Evolutionary conservation across 2,888 invertebrate species (phyloP), one percentile per base, ranked within the genome.

Genomic region (Eupithecia subfuscata): DNA sequence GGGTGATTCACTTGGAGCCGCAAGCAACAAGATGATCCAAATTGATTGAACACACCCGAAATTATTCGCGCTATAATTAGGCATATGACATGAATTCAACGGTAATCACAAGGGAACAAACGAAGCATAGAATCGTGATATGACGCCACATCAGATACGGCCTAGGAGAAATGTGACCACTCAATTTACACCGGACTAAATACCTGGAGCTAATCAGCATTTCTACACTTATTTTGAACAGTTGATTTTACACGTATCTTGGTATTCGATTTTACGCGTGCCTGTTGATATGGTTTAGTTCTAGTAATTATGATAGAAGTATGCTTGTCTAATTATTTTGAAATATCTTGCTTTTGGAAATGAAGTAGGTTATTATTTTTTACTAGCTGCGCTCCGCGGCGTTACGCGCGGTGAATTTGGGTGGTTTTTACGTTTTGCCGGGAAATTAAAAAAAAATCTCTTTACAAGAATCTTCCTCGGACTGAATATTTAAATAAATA

Each of bases 221-320:
- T 94, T 90, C 91, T 94, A 95, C 94, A 95, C 94, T 92, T 86
- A 94, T 94, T 95, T 94, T 94, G 92, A 94, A 95, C 94, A 95
- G 92, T 93, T 92, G 91, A 94, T 95, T 95, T 94, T 92, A 93
- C 52, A 56, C 94, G 90, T 94, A 94, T 94, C 94, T 93, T 90
- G 87, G 90, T 85, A 87, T 89, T 88, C 85, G 88, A 94, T 94
- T 94, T 91, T 89, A 92, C 91, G 92, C 90, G 85, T 85, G 82
- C 81, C 82, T 85, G 81, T 81, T 83, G 83, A 84, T 83, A 81
- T 80, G 80, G 69, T 79, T 83, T 78, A 80, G 81, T 82, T 67
- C 65, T 67, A 67, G 37, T 67, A n/a, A 48, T 48, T 48, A 48
- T 22, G 22, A 22, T 69, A 25, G 67, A 12, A 22, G 43, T 40